Evolutionary conservation across 2,888 invertebrate species (phyloP).

Genomic region (Himalopsyche tibetana): DNA sequence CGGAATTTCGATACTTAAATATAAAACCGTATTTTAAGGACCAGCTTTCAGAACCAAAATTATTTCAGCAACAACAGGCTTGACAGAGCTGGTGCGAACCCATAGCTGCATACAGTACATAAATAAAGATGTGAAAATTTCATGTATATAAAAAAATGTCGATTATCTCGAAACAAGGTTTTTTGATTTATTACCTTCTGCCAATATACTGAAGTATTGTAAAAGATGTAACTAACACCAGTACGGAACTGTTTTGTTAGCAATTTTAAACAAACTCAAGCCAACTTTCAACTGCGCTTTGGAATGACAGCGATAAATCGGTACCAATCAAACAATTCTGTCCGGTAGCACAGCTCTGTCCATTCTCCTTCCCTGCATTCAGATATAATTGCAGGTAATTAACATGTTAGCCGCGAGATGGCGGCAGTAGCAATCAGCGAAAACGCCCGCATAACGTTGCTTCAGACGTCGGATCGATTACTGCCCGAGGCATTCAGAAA

Average conservation of each 20-base stretch:
- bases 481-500: not conserved
- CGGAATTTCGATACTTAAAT: too few relatives aligned
- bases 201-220: too few relatives aligned
- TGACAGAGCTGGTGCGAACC: too few relatives aligned
- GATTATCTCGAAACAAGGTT: too few relatives aligned
- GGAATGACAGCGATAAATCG: constrained; percentile 4
- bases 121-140: too few relatives aligned
- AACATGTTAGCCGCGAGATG: constrained; percentile 57
- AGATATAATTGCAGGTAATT: constrained; percentile 55
- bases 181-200: too few relatives aligned
- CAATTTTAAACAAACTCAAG: not conserved
- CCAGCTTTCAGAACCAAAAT: too few relatives aligned
- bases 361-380: constrained; percentile 31
- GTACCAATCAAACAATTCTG: constrained; percentile 24
- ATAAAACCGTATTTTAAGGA: too few relatives aligned
- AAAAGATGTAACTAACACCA: not conserved
- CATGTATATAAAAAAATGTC: too few relatives aligned
- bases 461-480: constrained; percentile 18
- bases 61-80: too few relatives aligned
- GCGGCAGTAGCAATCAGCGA: constrained; percentile 43
- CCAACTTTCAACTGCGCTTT: constrained; percentile 32
- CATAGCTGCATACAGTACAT: too few relatives aligned
- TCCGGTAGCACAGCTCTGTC: not conserved
- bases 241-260: not conserved
- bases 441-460: constrained; percentile 37